phyloP scores from a whole-genome alignment of 2,113 vertebrate species.

The Conger conger region DNA sequence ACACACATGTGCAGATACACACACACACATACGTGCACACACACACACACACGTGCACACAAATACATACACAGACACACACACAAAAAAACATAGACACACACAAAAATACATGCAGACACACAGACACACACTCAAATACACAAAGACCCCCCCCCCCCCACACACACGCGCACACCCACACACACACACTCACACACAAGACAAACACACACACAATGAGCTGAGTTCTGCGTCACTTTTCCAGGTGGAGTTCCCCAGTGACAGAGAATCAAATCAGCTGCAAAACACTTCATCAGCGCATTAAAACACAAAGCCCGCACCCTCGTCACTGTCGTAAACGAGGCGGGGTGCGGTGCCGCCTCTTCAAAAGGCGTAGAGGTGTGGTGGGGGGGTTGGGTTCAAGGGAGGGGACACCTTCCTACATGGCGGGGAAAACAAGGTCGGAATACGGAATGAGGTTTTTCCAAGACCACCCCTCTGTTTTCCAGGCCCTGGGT shows the following conservation, averaged over 20 bases:
- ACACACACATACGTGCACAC: too few species aligned
- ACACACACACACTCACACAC: background rate
- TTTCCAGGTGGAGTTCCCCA: constrained; percentile 16
- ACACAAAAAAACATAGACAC: too few species aligned
- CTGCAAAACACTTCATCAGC: background rate
- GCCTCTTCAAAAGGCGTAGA: background rate
- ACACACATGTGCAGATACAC: too few species aligned
- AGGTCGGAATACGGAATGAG: background rate
- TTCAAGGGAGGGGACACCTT: background rate
- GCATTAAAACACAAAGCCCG: background rate
- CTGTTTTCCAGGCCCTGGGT: constrained; percentile 2
- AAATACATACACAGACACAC: too few species aligned
- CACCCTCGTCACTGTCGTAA: background rate
- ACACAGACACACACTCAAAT: too few species aligned
- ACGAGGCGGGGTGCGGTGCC: background rate
- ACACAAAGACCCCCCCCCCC: too few species aligned
- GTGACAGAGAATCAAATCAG: background rate
- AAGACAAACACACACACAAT: background rate
- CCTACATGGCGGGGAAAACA: background rate
- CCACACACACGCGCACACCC: too few species aligned
- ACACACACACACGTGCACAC: too few species aligned
- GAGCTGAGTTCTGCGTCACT: background rate
- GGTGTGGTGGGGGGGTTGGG: background rate
- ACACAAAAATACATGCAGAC: too few species aligned
- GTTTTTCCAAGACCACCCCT: constrained; percentile 13